phyloP scores from a whole-genome alignment of 2,888 invertebrate genomes.

The Orthosia cruda region DNA sequence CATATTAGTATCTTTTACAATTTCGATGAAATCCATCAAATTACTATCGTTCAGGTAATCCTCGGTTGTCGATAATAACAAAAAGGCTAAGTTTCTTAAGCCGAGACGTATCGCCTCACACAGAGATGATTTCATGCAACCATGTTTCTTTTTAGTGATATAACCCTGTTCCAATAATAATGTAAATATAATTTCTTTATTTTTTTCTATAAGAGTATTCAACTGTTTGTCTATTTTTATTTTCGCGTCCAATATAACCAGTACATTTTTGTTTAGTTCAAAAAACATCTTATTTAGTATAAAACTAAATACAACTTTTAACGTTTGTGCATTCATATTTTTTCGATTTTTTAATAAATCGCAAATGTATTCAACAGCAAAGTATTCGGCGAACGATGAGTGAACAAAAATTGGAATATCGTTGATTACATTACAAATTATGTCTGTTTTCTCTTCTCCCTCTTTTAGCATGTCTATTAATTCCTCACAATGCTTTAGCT shows the following conservation, averaged over 20 bases:
- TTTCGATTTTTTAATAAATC: constrained; percentile 4
- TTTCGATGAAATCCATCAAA: constrained; percentile 22
- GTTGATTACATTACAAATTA: constrained; percentile 20
- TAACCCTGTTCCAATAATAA: constrained; percentile 8
- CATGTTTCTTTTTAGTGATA: neutral
- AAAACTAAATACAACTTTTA: neutral
- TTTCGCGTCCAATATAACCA: constrained; percentile 14
- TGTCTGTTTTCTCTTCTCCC: constrained; percentile 17
- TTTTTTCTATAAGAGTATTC: neutral
- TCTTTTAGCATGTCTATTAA: constrained; percentile 20
- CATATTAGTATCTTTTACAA: constrained; percentile 17
- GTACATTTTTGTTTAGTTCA: constrained; percentile 11
- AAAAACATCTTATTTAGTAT: constrained; percentile 29
- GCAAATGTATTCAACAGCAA: constrained; percentile 21
- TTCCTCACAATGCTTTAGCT: constrained; percentile 9
- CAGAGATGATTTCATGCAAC: constrained; percentile 13
- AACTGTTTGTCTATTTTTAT: neutral
- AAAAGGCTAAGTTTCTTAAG: neutral
- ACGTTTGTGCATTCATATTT: neutral
- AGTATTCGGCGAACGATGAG: constrained; percentile 33
- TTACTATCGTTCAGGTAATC: neutral
- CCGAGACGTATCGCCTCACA: constrained; percentile 15
- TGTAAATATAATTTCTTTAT: neutral
- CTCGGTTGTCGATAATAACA: neutral
- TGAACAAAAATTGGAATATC: constrained; percentile 26